A percentile compares a stretch with the other conserved stretches of the same genome.
Evolutionary conservation across 2,113 vertebrate species (phyloP).

Genomic region (Peromyscus leucopus): DNA sequence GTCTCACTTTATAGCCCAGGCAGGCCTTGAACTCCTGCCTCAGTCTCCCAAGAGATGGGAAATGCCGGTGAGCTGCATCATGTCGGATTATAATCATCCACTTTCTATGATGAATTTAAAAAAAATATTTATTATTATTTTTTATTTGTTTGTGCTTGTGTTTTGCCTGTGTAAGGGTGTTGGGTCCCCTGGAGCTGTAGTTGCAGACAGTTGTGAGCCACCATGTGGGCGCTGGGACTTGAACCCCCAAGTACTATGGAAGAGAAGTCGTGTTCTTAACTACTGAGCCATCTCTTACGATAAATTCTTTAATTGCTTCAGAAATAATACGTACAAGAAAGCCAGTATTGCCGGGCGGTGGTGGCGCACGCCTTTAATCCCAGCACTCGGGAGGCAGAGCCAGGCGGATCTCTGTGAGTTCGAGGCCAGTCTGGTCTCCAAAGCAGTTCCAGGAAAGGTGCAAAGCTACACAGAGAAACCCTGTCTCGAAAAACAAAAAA

Average conservation of each 20-base stretch:
- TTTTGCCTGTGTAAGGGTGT: neutral
- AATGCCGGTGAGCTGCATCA: accelerated
- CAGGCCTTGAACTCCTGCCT: neutral
- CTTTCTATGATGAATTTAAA: neutral
- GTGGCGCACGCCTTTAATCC: too few relatives aligned
- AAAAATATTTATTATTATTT: neutral
- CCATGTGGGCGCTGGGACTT: neutral
- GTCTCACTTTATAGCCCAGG: neutral
- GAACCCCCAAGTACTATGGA: neutral
- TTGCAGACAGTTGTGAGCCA: neutral
- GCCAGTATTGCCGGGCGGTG: neutral
- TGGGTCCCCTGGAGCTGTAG: neutral
- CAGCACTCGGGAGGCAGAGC: too few relatives aligned
- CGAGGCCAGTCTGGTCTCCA: too few relatives aligned
- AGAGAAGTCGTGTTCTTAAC: neutral
- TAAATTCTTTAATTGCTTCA: slow-evolving; percentile 17
- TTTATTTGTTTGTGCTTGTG: neutral
- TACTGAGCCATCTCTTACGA: neutral
- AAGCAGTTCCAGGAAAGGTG: too few relatives aligned
- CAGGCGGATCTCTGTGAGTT: too few relatives aligned
- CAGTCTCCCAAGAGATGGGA: neutral
- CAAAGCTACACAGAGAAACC: too few relatives aligned
- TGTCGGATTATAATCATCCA: neutral
- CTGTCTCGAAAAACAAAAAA: too few relatives aligned
- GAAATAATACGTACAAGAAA: neutral